Percentiles rank a stretch among this genome's conserved stretches.
phyloP scores from a whole-genome alignment of 2,888 invertebrate species.

The Teleogryllus oceanicus region DNA sequence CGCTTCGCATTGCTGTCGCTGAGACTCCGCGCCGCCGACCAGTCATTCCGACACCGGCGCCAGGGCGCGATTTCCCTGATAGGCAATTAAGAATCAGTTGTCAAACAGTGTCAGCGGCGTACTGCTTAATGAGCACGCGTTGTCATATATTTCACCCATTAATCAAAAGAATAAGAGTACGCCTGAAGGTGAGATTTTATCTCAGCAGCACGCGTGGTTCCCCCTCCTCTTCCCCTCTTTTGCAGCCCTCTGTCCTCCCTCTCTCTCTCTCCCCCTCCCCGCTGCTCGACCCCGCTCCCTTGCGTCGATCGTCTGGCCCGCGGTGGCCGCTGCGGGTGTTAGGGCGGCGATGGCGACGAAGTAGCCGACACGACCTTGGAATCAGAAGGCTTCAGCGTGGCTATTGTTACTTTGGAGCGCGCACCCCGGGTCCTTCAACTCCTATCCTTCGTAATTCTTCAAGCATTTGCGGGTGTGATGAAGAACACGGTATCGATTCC shows the following conservation, averaged over 20 bases:
- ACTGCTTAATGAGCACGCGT: neutral
- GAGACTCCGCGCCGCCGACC: neutral
- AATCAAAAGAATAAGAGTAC: neutral
- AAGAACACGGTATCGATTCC: too few relatives aligned
- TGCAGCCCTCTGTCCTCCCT: neutral
- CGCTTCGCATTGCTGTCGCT: neutral
- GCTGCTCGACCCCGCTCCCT: too few relatives aligned
- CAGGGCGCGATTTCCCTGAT: neutral
- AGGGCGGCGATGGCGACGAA: too few relatives aligned
- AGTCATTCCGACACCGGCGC: neutral
- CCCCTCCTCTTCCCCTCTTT: neutral
- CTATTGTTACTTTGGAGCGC: too few relatives aligned
- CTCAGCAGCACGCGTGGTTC: neutral
- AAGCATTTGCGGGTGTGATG: too few relatives aligned
- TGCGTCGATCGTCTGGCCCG: too few relatives aligned
- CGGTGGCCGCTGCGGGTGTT: too few relatives aligned
- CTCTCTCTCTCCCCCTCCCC: too few relatives aligned
- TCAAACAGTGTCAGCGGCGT: neutral
- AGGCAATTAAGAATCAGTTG: slow-evolving; percentile 10
- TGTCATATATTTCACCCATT: neutral
- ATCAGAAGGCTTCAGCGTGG: too few relatives aligned
- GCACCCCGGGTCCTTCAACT: too few relatives aligned
- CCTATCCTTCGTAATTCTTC: too few relatives aligned
- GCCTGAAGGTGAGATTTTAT: neutral
- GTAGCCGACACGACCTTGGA: too few relatives aligned